Percentiles rank a stretch among this genome's conserved stretches.
phyloP scores from a whole-genome alignment of 1,140 invertebrate species.

The Zaprionus ornatus region DNA sequence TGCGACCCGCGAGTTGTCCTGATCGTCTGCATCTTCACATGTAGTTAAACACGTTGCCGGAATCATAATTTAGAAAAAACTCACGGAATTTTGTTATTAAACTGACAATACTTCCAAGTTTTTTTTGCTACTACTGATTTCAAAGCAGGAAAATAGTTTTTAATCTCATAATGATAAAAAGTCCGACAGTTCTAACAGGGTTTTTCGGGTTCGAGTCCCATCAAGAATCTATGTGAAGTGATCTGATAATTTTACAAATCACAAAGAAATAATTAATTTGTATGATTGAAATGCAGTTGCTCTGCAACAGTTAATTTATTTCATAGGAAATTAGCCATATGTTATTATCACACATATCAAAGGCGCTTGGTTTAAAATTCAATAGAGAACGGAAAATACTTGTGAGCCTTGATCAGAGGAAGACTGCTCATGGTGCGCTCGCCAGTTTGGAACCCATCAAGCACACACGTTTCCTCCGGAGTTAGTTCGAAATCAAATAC shows the following conservation, averaged over 20 bases:
- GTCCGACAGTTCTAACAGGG: no score
- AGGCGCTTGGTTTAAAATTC: slow-evolving; percentile 81
- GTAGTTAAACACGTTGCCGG: slow-evolving; percentile 47
- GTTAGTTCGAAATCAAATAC: slow-evolving; percentile 90
- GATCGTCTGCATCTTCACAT: slow-evolving; percentile 41
- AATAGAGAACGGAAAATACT: slow-evolving; percentile 87
- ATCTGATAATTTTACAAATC: no score
- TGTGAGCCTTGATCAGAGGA: slow-evolving; percentile 84
- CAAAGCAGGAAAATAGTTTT: background rate
- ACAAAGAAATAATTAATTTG: no score
- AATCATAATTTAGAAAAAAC: slow-evolving; percentile 36
- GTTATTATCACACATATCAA: background rate
- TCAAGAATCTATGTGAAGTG: no score
- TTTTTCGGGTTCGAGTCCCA: no score
- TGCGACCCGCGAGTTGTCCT: slow-evolving; percentile 38
- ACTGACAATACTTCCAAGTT: slow-evolving; percentile 2
- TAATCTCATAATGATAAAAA: background rate
- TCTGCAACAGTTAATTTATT: background rate
- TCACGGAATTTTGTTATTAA: background rate
- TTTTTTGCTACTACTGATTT: background rate
- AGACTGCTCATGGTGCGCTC: slow-evolving; percentile 84
- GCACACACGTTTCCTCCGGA: slow-evolving; percentile 86
- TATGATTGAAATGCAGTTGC: background rate
- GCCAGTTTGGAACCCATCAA: slow-evolving; percentile 87
- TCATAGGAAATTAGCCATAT: background rate